Evolutionary conservation across 2,888 invertebrate genomes (phyloP), one percentile per base, ranked within the genome.

Genomic region (Caenorhabditis sp.): DNA sequence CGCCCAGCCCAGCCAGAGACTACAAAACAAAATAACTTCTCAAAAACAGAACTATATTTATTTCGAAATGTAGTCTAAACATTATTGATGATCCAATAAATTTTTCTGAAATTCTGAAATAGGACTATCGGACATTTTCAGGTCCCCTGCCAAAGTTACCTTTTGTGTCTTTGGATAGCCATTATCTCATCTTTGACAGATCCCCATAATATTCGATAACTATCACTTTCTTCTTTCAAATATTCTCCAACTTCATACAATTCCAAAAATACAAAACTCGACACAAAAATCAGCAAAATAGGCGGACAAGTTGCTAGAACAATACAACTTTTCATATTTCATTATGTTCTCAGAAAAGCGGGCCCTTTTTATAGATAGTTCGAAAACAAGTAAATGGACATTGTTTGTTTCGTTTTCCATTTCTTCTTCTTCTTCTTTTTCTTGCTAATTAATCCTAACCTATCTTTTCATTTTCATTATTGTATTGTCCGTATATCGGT

Each of bases 351-450:
- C n/a, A n/a, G n/a, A n/a, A n/a, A n/a, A n/a, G n/a, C n/a, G n/a
- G n/a, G n/a, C n/a, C n/a, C n/a, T n/a, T n/a, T n/a, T n/a, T n/a
- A n/a, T n/a, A n/a, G n/a, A n/a, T 12, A 14, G 26, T 43, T 8
- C 6, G 60, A 55, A 61, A 67, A 67, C 66, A 36, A 67, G 66
- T 67, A 67, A 67, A 67, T 67, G 66, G 62, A 62, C 36, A 24
- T 31, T 26, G n/a, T 49, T 1, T 55, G n/a, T 31, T 12, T 58
- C 49, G 21, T 55, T 26, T 63, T 8, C 50, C 27, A 3, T 23
- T n/a, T n/a, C n/a, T n/a, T n/a, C n/a, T n/a, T n/a, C n/a, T n/a
- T n/a, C n/a, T n/a, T n/a, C n/a, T n/a, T n/a, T n/a, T n/a, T n/a
- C n/a, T n/a, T 26, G 36, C 58, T 49, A 50, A 43, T 37, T 66